Evolutionary conservation across 2,888 invertebrate genomes (phyloP).

Genomic region (Mythimna ferrago): DNA sequence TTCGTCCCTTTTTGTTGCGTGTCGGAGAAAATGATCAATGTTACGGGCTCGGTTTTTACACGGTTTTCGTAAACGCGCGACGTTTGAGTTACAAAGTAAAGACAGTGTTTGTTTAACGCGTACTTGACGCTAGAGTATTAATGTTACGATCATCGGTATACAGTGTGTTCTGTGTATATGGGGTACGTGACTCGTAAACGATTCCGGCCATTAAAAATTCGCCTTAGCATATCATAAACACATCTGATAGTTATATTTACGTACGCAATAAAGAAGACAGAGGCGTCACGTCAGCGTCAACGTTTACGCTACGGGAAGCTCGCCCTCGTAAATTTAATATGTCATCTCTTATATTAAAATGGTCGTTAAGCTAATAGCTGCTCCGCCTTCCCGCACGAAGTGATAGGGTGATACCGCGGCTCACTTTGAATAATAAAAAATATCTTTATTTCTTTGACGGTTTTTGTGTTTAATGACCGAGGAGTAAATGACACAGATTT

Average conservation of each 20-base stretch:
- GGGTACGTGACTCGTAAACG: constrained; percentile 74
- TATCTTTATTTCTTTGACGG: constrained; percentile 67
- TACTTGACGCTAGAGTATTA: constrained; percentile 64
- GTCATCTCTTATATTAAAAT: constrained; percentile 90
- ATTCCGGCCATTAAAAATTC: constrained; percentile 80
- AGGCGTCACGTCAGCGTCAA: constrained; percentile 84
- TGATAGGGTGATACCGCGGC: constrained; percentile 81
- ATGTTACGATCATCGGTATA: constrained; percentile 67
- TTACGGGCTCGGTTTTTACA: constrained; percentile 74
- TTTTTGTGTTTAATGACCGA: constrained; percentile 68
- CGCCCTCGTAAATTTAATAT: constrained; percentile 89
- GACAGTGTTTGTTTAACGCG: constrained; percentile 65
- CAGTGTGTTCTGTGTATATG: constrained; percentile 52
- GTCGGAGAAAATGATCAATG: constrained; percentile 80
- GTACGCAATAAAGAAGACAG: constrained; percentile 87
- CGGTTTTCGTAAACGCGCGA: constrained; percentile 72
- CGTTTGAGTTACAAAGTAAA: constrained; percentile 72
- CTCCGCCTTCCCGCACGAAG: constrained; percentile 82
- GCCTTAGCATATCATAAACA: constrained; percentile 83
- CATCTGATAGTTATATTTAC: constrained; percentile 86
- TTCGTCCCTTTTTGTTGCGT: constrained; percentile 80
- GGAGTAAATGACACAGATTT: constrained; percentile 68
- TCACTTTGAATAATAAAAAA: constrained; percentile 80
- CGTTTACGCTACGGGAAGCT: constrained; percentile 84
- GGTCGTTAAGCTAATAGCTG: constrained; percentile 90